Base-by-base conservation (phyloP, 1,140 invertebrate genomes). In the Callitettix versicolor region DNA sequence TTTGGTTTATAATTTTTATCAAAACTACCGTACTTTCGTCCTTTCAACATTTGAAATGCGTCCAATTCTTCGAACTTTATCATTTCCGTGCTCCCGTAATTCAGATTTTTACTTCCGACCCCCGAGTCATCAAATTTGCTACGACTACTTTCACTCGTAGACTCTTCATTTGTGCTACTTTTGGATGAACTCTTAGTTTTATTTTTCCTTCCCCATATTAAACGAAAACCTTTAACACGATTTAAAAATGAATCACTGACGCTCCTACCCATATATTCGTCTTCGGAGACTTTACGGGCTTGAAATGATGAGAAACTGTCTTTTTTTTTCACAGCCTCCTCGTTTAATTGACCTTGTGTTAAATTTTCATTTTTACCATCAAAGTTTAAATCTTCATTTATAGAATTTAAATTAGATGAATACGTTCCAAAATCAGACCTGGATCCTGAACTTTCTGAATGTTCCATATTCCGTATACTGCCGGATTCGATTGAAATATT, bases 201-300 rank as follows among this genome's bases (percentile, higher is more conserved):
- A 15, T 26, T 20, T 15, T 55, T 55, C 17, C 24, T 55, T 4
- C 43, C 12, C 44, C 34, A 33, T n/a, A 55, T 9, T 4, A 55
- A 55, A 15, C 43, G 7, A 40, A 55, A 55, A n/a, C 53, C 53
- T 24, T 55, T 55, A 12, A 30, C 20, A 6, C 53, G 30, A 14
- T 55, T 44, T 24, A 55, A 46, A 21, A 55, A 38, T 2, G 53
- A 55, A 48, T 55, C 53, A 22, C 53, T 55, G 11, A 44, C 22
- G 46, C 53, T 55, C 15, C 42, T 33, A 21, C 53, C 53, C 15
- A 47, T 15, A 1, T 20, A 30, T 34, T 55, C 53, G 5, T 55
- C 53, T 33, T 55, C 38, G 14, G 53, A 44, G 3, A 44, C 33
- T 33, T 48, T 24, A 33, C 53, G 6, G 20, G 33, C 11, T 24